A percentile compares a stretch with the other conserved stretches of the same genome.
Conservation (phyloP, 2,797 vertebrate species). For the Chaetodon trifasciatus region DNA sequence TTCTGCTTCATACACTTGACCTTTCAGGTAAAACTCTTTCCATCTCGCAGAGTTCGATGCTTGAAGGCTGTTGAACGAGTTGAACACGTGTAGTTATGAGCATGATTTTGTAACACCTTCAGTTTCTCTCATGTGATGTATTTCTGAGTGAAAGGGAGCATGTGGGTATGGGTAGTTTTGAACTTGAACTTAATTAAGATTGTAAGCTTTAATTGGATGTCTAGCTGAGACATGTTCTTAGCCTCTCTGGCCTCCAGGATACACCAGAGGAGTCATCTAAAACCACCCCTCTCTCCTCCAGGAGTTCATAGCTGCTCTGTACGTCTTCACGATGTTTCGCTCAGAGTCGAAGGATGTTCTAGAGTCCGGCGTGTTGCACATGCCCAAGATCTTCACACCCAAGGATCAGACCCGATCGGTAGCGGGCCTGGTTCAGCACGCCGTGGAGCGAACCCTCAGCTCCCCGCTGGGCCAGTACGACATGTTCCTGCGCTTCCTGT, state of each 20-base stretch:
- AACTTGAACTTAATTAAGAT: neutral
- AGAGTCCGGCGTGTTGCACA: neutral
- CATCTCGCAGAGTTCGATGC: neutral
- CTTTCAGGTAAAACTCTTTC: slow-evolving; percentile 72
- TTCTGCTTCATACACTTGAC: slow-evolving; percentile 80
- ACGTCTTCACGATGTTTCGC: slow-evolving; percentile 73
- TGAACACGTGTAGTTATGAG: neutral
- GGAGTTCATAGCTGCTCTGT: slow-evolving; percentile 85
- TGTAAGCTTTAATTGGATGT: neutral
- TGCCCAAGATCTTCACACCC: slow-evolving; percentile 13
- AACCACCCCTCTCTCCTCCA: slow-evolving; percentile 42
- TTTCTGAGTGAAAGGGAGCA: neutral
- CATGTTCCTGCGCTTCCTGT: slow-evolving; percentile 83
- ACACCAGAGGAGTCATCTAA: neutral
- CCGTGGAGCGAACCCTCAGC: slow-evolving; percentile 45
- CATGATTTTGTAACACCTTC: neutral
- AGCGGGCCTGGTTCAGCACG: slow-evolving; percentile 64
- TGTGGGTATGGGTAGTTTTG: neutral
- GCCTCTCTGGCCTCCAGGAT: neutral
- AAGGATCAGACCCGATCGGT: slow-evolving; percentile 42
- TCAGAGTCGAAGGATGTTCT: slow-evolving; percentile 73
- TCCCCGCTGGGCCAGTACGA: slow-evolving; percentile 68
- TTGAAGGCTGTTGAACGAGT: neutral
- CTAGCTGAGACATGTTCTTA: neutral
- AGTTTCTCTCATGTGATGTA: neutral